Evolutionary conservation across 2,113 vertebrate genomes (phyloP).

Genomic region (Crocuta crocuta): DNA sequence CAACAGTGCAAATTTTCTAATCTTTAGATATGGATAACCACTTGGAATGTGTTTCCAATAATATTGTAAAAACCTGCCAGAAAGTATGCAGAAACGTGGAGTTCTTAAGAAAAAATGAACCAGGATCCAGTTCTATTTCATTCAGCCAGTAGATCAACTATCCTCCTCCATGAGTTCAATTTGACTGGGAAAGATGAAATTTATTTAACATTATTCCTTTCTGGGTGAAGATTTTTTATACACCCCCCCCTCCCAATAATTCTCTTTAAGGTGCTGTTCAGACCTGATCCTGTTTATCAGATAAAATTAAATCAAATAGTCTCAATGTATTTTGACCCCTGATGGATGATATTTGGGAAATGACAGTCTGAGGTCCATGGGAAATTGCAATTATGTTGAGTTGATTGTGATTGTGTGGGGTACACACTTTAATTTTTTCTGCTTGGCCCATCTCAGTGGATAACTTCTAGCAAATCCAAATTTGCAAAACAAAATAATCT

Average conservation of each 20-base stretch:
- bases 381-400: neutral
- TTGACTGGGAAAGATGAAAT: neutral
- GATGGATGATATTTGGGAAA: conserved; percentile 20
- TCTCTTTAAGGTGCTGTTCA: conserved; percentile 22
- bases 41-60: neutral
- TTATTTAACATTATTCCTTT: neutral
- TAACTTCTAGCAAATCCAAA: conserved; percentile 33
- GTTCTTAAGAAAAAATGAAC: conserved; percentile 23
- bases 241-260: neutral
- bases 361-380: neutral
- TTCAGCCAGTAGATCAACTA: neutral
- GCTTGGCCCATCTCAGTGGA: conserved; percentile 10
- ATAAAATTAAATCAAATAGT: neutral
- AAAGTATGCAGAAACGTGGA: neutral
- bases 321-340: neutral
- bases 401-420: neutral
- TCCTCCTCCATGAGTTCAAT: neutral
- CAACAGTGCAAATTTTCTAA: neutral
- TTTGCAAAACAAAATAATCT: conserved; percentile 57
- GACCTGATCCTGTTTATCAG: neutral
- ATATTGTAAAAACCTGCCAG: neutral
- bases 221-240: neutral
- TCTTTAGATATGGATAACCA: neutral
- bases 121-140: neutral
- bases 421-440: neutral